phyloP scores from a whole-genome alignment of 2,113 vertebrate genomes.

The Halcyon senegalensis region DNA sequence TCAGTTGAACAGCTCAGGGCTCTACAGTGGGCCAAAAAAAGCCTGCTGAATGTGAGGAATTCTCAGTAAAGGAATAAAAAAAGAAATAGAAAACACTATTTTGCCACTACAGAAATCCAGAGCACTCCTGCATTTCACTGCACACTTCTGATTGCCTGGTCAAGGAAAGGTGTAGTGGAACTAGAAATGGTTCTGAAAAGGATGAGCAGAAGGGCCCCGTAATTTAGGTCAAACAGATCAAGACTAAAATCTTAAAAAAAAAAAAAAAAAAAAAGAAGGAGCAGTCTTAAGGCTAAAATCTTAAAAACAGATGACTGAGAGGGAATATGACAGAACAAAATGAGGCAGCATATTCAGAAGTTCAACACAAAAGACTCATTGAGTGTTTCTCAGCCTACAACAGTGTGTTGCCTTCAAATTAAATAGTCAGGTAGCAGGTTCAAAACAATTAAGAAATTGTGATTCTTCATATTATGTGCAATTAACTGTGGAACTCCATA shows the following conservation, averaged over 20 bases:
- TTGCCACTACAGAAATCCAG: background rate
- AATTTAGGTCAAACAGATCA: background rate
- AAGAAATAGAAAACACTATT: background rate
- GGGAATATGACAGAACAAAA: background rate
- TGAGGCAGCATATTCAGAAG: background rate
- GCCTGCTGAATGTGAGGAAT: background rate
- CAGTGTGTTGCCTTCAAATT: background rate
- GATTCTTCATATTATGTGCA: background rate
- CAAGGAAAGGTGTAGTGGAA: background rate
- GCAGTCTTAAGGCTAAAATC: background rate
- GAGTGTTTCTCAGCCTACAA: background rate
- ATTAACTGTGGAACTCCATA: background rate
- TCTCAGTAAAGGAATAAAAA: background rate
- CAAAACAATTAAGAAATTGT: background rate
- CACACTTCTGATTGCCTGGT: background rate
- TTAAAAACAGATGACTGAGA: background rate
- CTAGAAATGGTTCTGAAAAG: background rate
- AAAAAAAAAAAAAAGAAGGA: background rate
- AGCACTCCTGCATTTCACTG: background rate
- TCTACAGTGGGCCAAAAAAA: background rate
- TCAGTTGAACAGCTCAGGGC: background rate
- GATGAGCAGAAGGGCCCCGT: background rate
- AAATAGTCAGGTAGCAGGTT: background rate
- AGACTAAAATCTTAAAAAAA: background rate
- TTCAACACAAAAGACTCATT: background rate